Base-by-base conservation (phyloP, 2,113 vertebrate species). In the Ovibos moschatus region DNA sequence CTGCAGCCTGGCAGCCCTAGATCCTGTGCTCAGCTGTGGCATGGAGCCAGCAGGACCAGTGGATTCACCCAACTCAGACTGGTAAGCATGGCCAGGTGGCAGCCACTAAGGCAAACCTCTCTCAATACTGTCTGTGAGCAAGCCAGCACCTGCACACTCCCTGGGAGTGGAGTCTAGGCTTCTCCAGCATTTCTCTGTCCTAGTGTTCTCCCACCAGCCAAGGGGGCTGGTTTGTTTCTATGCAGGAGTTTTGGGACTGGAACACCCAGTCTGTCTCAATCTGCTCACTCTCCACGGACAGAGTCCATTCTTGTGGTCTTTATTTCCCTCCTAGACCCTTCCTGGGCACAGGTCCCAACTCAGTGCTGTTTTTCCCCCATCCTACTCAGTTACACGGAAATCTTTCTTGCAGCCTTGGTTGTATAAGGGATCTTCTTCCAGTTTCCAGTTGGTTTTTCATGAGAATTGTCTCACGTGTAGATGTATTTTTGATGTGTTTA, bases 241-340 rank as follows among this genome's bases (percentile, higher is more conserved):
- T 40, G 67, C n/a, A 40, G n/a, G 10, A 40, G 67, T 71, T 36
- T 40, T 5, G n/a, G 67, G n/a, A 40, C 67, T 71, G 19, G n/a
- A 36, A 40, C n/a, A 71, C 67, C 67, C n/a, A 71, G n/a, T 23
- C 67, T 36, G n/a, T 40, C 67, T 71, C 67, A 71, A 12, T 71
- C n/a, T 40, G n/a, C 19, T 71, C n/a, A 71, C n/a, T 40, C n/a
- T n/a, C 19, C 67, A 36, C 0, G 0, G n/a, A 71, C n/a, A 40
- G 67, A 40, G 19, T 40, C 67, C 67, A 40, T n/a, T 40, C 1
- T 1, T 40, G n/a, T 40, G 67, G 19, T 40, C 67, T 36, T 71
- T 71, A 71, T 71, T 71, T 71, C 67, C 67, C n/a, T 71, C n/a
- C 9, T 71, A 71, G 19, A 71, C n/a, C 10, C 79, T 53, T 51